Evolutionary conservation across 30 jellyfish, hydroid and myxozoan genomes (phyloP), one percentile per base, ranked within the genome.

Genomic region (Sanderia malayensis): DNA sequence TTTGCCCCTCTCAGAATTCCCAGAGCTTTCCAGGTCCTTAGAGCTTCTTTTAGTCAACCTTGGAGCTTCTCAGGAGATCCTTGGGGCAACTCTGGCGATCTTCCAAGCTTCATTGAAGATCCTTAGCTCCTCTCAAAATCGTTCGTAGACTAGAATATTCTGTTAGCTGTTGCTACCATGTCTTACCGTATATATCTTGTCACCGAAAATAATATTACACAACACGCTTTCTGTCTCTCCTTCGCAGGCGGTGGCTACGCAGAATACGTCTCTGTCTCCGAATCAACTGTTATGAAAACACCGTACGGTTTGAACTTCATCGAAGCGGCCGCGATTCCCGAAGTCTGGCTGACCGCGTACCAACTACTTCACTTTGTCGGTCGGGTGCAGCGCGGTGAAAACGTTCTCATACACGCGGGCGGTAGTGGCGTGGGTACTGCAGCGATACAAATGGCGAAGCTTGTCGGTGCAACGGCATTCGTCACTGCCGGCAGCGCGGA

Each of bases 361-460:
- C 96, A 92, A 74, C 76, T 92, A 32, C 87, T 92, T 4, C 95
- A 84, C 67, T 73, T 79, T 44, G 83, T 92, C 45, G 96, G 94
- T 3, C 49, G 80, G 31, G 65, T 85, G 17, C 79, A 70, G 27
- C 73, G 73, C n/a, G 82, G 61, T 31, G 94, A 92, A 31, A 44
- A 64, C 15, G 98, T 92, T 32, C 44, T 92, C 57, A 85, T 92
- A 19, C 98, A 92, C 68, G 98, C 98, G 29, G 98, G 95, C 3
- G 98, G 98, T 24, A 92, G 98, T 80, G 98, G 98, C 31, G 96
- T 92, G 4, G 98, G 98, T 3, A 92, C 98, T 1, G 98, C 98
- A 23, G 96, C 96, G 4, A 84, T 84, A 26, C 98, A 92, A 32
- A 52, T 92, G 59, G 94, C 86, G 0, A 84, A 79, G 58, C 55